Evolutionary conservation across 2,888 invertebrate species (phyloP).

Genomic region (Adela reaumurella): DNA sequence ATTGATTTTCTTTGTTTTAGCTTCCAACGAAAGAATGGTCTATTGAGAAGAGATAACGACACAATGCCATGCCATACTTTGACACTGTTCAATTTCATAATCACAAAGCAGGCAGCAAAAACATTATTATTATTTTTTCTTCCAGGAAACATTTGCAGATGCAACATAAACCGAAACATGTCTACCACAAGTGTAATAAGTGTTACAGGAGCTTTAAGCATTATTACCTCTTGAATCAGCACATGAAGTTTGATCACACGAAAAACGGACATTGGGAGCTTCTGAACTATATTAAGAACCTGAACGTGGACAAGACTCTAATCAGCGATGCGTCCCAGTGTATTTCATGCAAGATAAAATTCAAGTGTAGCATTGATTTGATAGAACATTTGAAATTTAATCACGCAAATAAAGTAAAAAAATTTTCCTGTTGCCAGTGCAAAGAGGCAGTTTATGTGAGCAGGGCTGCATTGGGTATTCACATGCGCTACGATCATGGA

Average conservation of each 20-base stretch:
- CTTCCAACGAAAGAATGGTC: too few species aligned
- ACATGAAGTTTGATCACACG: neutral
- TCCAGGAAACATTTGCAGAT: neutral
- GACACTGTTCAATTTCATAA: neutral
- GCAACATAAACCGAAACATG: neutral
- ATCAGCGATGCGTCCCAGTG: neutral
- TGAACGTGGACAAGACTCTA: neutral
- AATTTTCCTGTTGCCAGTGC: neutral
- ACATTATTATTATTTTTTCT: too few species aligned
- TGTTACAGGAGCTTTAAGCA: neutral
- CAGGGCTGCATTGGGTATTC: neutral
- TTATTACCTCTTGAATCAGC: neutral
- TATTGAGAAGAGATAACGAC: too few species aligned
- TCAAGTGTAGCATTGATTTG: neutral
- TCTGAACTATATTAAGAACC: neutral
- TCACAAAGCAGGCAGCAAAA: too few species aligned
- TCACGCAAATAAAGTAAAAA: neutral
- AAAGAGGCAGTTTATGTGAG: neutral
- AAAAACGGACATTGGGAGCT: neutral
- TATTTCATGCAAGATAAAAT: neutral
- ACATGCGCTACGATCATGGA: neutral
- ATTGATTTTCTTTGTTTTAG: too few species aligned
- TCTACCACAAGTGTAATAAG: neutral
- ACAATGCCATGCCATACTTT: too few species aligned
- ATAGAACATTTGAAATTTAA: neutral